Evolutionary conservation across 2,797 vertebrate genomes (phyloP).

Genomic region (Apodemus agrarius): DNA sequence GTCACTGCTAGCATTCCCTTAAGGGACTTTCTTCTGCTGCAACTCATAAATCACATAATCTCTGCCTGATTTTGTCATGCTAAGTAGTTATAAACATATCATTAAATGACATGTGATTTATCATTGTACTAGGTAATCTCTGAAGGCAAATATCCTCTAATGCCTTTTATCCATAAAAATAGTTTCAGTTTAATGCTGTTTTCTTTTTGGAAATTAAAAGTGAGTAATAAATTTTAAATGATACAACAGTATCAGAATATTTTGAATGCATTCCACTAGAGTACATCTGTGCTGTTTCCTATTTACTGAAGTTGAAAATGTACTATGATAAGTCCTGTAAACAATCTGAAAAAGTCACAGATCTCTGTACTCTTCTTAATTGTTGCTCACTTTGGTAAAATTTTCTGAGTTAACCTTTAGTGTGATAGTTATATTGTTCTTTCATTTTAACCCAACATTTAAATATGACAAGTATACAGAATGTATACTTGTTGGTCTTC

Average conservation of each 20-base stretch:
- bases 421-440: not conserved
- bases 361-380: not conserved
- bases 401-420: constrained; percentile 15
- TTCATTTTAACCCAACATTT: constrained; percentile 17
- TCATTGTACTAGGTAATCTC: constrained; percentile 70
- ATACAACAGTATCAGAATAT: constrained; percentile 8
- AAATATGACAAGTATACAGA: not conserved
- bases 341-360: not conserved
- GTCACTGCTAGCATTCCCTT: constrained; percentile 74
- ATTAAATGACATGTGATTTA: constrained; percentile 78
- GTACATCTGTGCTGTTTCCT: not conserved
- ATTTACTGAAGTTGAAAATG: not conserved
- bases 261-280: constrained; percentile 5
- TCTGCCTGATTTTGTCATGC: constrained; percentile 75
- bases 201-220: constrained; percentile 44
- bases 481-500: not conserved
- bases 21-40: constrained; percentile 75
- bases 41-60: constrained; percentile 83
- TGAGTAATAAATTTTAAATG: constrained; percentile 14
- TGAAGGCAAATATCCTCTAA: constrained; percentile 72
- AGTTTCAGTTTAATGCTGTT: constrained; percentile 46
- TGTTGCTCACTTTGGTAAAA: not conserved
- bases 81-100: constrained; percentile 75
- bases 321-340: not conserved
- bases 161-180: not conserved